phyloP scores from a whole-genome alignment of 2,113 vertebrate genomes.

The Capreolus pygargus region DNA sequence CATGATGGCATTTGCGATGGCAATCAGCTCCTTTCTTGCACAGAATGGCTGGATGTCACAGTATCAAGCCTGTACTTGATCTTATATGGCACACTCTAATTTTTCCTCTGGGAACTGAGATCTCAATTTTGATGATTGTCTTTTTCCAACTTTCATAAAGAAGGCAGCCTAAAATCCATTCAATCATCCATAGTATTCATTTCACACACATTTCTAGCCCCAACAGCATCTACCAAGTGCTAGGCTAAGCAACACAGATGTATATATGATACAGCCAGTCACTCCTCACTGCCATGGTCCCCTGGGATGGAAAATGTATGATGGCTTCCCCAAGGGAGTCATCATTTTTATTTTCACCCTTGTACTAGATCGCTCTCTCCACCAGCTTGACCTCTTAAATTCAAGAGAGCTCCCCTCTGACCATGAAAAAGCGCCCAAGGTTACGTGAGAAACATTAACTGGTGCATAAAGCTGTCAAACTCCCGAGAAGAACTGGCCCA shows the following conservation, averaged over 20 bases:
- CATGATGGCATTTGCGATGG: background rate
- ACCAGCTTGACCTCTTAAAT: constrained; percentile 48
- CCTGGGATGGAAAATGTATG: background rate
- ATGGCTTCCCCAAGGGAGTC: background rate
- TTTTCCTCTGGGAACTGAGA: background rate
- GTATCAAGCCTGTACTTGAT: background rate
- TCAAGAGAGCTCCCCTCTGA: constrained; percentile 41
- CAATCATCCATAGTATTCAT: background rate
- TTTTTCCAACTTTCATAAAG: background rate
- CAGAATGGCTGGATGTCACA: background rate
- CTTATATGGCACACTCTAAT: background rate
- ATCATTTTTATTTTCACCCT: constrained; percentile 22
- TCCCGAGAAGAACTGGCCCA: constrained; percentile 23
- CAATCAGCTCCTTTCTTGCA: background rate
- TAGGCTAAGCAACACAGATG: background rate
- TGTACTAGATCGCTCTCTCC: background rate
- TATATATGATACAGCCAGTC: background rate
- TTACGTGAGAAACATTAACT: constrained; percentile 6
- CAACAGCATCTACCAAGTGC: background rate
- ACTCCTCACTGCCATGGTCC: background rate
- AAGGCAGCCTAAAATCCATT: background rate
- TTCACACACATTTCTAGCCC: background rate
- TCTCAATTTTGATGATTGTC: background rate
- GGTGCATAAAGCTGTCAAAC: constrained; percentile 47
- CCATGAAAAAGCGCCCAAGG: constrained; percentile 27